Base-by-base conservation (phyloP, 2,113 vertebrate genomes). In the Mustelus asterias region DNA sequence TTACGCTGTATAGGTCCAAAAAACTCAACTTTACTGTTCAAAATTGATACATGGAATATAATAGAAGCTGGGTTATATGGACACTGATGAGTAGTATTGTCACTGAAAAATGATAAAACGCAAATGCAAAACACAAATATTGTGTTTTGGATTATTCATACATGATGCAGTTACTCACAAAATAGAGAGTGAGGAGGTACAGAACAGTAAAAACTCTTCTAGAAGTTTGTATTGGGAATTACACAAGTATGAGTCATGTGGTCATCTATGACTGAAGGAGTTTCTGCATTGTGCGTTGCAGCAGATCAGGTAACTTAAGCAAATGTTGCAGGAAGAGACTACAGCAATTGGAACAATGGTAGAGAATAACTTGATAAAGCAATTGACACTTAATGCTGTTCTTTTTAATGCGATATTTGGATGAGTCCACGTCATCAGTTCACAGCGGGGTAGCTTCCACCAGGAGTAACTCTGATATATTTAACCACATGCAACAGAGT, bases 1-100 rank as follows among this genome's bases (percentile, higher is more conserved):
- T 76, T 44, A 95, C 26, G 48, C 41, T 48, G 13, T 1, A 10
- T 76, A 72, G 41, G 44, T 95, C 94, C 26, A 72, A 95, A 86
- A 95, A 95, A 95, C 94, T 76, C 94, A 95, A 95, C 69, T 95
- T 95, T 95, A 95, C 94, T 95, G 67, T 72, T 95, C 94, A 95
- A 95, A 95, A 95, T 76, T 76, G 67, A 95, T 95, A 95, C 94
- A 95, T 95, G 69, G 44, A 76, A 95, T 95, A 95, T 67, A 95
- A 95, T 76, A 72, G 69, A 95, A 95, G 44, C 24, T 29, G 24
- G 14, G 48, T 72, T 54, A 95, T 37, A 65, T 54, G 33, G 67
- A 95, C 69, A 95, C 67, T 54, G 69, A 69, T 72, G 76, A 44
- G 69, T 76, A 72, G 67, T 95, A 95, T 95, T 72, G 20, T 72